phyloP scores from a whole-genome alignment of 2,797 vertebrate genomes.

The Acomys russatus region DNA sequence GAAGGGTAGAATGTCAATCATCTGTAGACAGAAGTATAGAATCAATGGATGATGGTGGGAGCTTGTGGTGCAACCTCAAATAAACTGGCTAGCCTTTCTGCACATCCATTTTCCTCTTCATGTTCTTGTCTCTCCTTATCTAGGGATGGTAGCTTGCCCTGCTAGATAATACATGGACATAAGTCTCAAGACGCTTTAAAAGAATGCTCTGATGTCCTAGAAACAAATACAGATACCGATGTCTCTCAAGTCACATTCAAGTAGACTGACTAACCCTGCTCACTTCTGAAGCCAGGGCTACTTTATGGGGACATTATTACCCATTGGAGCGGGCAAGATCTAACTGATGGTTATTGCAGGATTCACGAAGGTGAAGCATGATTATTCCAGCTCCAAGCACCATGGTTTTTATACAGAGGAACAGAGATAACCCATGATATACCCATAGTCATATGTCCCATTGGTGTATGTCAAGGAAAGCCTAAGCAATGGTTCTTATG shows the following conservation, averaged over 20 bases:
- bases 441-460: too few species aligned
- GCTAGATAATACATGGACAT: neutral
- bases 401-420: conserved; percentile 62
- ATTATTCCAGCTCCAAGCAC: conserved; percentile 57
- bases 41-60: neutral
- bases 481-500: neutral
- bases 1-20: neutral
- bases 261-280: neutral
- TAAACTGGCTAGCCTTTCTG: neutral
- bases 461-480: conserved; percentile 42
- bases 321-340: conserved; percentile 20
- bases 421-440: neutral
- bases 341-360: conserved; percentile 64
- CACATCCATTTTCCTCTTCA: conserved; percentile 6
- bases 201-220: conserved; percentile 4
- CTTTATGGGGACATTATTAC: conserved; percentile 22
- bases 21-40: neutral
- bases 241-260: neutral
- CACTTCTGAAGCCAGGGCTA: conserved; percentile 54
- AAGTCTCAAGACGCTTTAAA: conserved; percentile 29
- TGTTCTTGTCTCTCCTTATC: neutral
- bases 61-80: neutral
- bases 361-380: conserved; percentile 46
- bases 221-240: neutral
- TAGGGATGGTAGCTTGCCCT: neutral